Evolutionary conservation across 2,113 vertebrate genomes (phyloP), one percentile per base, ranked within the genome.

Genomic region (Podarcis cretensis): DNA sequence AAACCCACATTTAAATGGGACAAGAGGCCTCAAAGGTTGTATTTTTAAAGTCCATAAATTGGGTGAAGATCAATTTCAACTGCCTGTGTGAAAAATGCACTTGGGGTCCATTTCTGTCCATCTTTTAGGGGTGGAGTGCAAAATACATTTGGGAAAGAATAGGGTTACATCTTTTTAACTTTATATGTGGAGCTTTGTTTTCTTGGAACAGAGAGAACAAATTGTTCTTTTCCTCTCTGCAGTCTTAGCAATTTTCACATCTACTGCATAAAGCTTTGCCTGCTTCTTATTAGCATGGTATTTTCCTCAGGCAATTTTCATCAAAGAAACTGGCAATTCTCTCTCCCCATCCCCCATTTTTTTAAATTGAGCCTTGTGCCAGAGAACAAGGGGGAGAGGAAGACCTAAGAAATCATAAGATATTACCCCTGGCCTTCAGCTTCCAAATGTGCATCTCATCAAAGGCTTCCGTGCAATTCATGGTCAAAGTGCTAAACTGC

Each of bases 321-420:
- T 79, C 35, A 90, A 68, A 91, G 25, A 21, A 91, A 80, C 20
- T 73, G 77, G 6, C 69, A 54, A 87, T 89, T 89, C 90, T 89
- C 27, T 32, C 8, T 30, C 59, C 59, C 59, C 59, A 13, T 10
- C 9, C 48, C 48, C 48, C 48, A 10, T 54, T 54, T 69, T 69
- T 69, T 9, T 1, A 6, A 87, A 21, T n/a, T 20, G 7, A 3
- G 0, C 37, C 71, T 74, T 80, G 84, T 77, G 18, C 20, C 32
- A 2, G 21, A 78, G 94, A 90, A 94, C 25, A 90, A 91, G 88
- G 79, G 35, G 84, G 23, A 81, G 66, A 87, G 3, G 30, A 91
- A 83, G 66, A 88, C 65, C 16, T 79, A 84, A 84, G 73, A 79
- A 71, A 90, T 81, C 37, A 43, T 86, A 65, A 92, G 59, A 81